Evolutionary conservation across 2,888 invertebrate species (phyloP), one percentile per base, ranked within the genome.

Genomic region (Cryptocephalus primarius): DNA sequence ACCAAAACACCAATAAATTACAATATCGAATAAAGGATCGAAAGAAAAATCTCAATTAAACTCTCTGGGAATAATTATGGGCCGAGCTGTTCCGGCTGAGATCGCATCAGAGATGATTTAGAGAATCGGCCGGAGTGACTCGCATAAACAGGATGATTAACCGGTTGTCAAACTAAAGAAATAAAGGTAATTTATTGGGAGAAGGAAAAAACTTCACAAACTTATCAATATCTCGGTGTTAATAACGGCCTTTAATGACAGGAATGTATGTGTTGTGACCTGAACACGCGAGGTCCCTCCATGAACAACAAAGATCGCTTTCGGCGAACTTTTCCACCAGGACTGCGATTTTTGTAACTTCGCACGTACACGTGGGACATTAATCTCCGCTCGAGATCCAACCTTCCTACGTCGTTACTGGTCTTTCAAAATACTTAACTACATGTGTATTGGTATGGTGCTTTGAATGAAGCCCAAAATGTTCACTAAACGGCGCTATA

Each of bases 201-300:
- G 66, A 63, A 63, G 61, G 64, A 63, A 67, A 67, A 65, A 66
- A 65, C 64, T 67, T 65, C 65, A 64, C 63, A 66, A 66, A 68
- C 67, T 69, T 69, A 68, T 69, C 69, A 69, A 69, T 69, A 69
- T 67, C 66, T 63, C 59, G 63, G 66, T 67, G 67, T 67, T 69
- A 69, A 69, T 69, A 68, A 69, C 67, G 60, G 66, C 64, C 64
- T 66, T 64, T 68, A 66, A 68, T 68, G 67, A 68, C 66, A 63
- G 63, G 63, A 64, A 67, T 64, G 66, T 65, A 67, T 64, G 64
- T 66, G 47, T 36, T 36, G 36, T 11, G 36, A 36, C n/a, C 36
- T 36, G 36, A 11, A 12, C 36, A 36, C n/a, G 12, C 12, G 36
- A 36, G 12, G 12, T 36, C 22, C 22, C 22, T 22, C 22, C 22